Evolutionary conservation across 2,797 vertebrate species (phyloP).

Genomic region (Typhlichthys subterraneus): DNA sequence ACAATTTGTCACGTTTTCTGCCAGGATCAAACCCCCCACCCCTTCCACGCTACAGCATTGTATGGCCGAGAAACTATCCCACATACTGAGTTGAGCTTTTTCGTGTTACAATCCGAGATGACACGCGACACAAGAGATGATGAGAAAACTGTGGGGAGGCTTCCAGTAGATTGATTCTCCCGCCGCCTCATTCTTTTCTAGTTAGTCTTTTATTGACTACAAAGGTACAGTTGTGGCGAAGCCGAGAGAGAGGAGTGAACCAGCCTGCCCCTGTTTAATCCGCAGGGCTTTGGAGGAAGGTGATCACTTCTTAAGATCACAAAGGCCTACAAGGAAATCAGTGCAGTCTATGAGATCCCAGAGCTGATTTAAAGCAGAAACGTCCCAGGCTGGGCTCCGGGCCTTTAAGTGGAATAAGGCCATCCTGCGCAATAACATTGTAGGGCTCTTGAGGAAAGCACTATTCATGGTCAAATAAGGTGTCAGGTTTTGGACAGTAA

Average conservation of each 20-base stretch:
- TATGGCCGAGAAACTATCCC: conserved; percentile 83
- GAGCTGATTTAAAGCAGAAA: conserved; percentile 98
- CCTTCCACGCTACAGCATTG: conserved; percentile 81
- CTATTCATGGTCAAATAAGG: conserved; percentile 87
- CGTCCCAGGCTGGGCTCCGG: conserved; percentile 87
- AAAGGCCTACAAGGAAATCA: conserved; percentile 97
- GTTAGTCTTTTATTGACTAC: conserved; percentile 99
- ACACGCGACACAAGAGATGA: conserved; percentile 92
- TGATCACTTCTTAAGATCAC: conserved; percentile 97
- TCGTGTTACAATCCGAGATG: conserved; percentile 91
- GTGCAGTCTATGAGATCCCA: conserved; percentile 86
- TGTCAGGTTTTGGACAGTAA: conserved; percentile 82
- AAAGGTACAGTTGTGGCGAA: conserved; percentile 87
- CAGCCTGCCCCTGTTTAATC: conserved; percentile 93
- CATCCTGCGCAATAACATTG: conserved; percentile 87
- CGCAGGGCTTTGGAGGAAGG: conserved; percentile 92
- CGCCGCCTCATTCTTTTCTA: conserved; percentile 97
- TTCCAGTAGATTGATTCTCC: conserved; percentile 99
- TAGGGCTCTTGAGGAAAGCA: conserved; percentile 86
- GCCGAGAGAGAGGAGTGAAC: conserved; percentile 85
- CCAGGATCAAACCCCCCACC: conserved; percentile 78
- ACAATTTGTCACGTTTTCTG: conserved; percentile 83
- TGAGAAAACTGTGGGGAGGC: conserved; percentile 98
- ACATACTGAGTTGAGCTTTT: conserved; percentile 92
- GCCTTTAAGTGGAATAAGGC: conserved; percentile 83